phyloP scores from a whole-genome alignment of 2,113 vertebrate species.

The Arvicanthis niloticus region DNA sequence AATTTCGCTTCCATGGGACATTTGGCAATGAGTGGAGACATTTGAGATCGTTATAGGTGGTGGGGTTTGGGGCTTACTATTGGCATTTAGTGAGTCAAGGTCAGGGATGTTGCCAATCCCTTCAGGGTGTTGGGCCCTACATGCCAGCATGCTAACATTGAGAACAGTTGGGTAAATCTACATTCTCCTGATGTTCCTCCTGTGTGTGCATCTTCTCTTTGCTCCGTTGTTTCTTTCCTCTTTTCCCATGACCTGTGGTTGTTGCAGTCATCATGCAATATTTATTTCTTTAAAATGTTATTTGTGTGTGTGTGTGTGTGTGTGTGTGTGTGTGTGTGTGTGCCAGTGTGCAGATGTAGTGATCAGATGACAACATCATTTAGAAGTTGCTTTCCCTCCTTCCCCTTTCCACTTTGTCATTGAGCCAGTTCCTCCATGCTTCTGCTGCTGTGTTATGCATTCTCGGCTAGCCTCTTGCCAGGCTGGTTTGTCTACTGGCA shows the following conservation, averaged over 20 bases:
- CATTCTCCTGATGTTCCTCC: too few relatives aligned
- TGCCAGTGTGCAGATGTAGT: too few relatives aligned
- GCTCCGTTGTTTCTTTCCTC: neutral
- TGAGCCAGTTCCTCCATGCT: neutral
- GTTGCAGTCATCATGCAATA: neutral
- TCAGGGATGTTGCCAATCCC: neutral
- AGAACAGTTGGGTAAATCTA: neutral
- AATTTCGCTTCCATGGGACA: neutral
- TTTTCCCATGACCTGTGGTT: neutral
- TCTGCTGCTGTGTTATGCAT: neutral
- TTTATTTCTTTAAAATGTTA: neutral
- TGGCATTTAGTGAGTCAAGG: neutral
- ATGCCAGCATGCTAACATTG: fast-evolving
- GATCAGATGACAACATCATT: neutral
- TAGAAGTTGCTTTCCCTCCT: neutral
- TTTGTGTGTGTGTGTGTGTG: too few relatives aligned
- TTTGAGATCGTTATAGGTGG: neutral
- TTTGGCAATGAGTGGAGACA: neutral
- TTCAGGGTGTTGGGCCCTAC: fast-evolving
- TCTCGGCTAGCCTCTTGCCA: neutral
- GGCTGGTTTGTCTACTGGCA: neutral
- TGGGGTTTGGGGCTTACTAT: neutral
- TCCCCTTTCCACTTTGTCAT: neutral
- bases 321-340: neutral
- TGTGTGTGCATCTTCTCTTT: fast-evolving